Evolutionary conservation across 2,888 invertebrate genomes (phyloP), one percentile per base, ranked within the genome.

Genomic region (Lepidochrysops patricia): DNA sequence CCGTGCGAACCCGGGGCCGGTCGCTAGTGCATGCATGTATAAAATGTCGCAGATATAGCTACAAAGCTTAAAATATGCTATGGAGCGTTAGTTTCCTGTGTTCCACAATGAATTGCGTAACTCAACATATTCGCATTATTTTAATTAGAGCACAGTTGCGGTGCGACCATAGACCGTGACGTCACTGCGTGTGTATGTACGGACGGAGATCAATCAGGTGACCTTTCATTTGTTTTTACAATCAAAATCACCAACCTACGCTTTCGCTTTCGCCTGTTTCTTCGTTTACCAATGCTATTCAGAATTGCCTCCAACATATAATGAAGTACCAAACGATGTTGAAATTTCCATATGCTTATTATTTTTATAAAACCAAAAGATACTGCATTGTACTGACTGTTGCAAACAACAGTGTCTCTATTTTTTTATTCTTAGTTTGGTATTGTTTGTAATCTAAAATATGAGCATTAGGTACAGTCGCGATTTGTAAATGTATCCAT

Each of bases 171-270:
- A 19, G 48, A 12, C 48, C 26, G 26, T 54, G 27, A 54, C 29
- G 29, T 54, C 54, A 54, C 19, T 19, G 12, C 12, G 32, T 13
- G 12, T 12, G 25, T 23, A 49, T 49, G 25, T 54, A 54, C 29
- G 32, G 54, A 54, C 54, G 57, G 57, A 50, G 54, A 58, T 43
- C 54, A 57, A 54, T 59, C 57, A 54, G 58, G 32, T 57, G 60
- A 29, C 62, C 60, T 58, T 57, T 56, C 35, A 57, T 50, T 57
- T 43, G 19, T 57, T 27, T 58, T 61, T 61, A 61, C 60, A 56
- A 56, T 52, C 29, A 34, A 58, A 58, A 58, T 49, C 34, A 58
- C 29, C 6, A 27, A 52, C 52, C 52, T 52, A 52, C 52, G 52
- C 52, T 52, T 29, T 52, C 29, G 15, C 19, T 52, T 52, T 52